Conservation (phyloP, 2,113 vertebrate species). For the Poecile atricapillus region DNA sequence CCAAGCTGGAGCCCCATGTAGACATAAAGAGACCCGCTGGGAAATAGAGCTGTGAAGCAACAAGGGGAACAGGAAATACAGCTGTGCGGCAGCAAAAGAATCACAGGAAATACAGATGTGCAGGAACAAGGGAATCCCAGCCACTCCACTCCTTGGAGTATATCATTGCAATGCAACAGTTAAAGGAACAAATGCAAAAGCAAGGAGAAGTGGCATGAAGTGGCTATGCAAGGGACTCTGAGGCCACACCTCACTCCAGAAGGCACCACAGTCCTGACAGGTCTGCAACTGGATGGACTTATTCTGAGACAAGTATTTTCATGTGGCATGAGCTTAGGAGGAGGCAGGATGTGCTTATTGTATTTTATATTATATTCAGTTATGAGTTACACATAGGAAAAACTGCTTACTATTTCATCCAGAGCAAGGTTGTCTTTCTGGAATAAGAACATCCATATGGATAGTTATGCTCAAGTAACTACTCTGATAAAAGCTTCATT, state of each 20-base stretch:
- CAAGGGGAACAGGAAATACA: neutral
- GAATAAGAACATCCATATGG: neutral
- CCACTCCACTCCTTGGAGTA: neutral
- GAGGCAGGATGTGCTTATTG: fast-evolving
- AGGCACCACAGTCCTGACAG: fast-evolving
- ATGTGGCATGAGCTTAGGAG: neutral
- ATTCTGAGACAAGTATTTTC: neutral
- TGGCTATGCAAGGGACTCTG: neutral
- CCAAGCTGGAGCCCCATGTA: neutral
- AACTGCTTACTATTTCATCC: neutral
- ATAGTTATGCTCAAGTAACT: neutral
- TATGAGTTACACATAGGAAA: neutral
- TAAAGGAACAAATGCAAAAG: neutral
- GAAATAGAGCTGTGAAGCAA: neutral
- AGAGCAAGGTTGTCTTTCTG: neutral
- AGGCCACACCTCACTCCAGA: neutral
- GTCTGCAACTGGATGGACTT: neutral
- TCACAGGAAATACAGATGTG: neutral
- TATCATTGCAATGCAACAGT: neutral
- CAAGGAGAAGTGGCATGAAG: neutral
- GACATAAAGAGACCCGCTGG: neutral
- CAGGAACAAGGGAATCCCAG: neutral
- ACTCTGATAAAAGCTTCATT: neutral
- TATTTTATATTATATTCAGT: neutral
- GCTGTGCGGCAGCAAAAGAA: neutral